phyloP scores from a whole-genome alignment of 2,888 invertebrate genomes.

The Actias luna region DNA sequence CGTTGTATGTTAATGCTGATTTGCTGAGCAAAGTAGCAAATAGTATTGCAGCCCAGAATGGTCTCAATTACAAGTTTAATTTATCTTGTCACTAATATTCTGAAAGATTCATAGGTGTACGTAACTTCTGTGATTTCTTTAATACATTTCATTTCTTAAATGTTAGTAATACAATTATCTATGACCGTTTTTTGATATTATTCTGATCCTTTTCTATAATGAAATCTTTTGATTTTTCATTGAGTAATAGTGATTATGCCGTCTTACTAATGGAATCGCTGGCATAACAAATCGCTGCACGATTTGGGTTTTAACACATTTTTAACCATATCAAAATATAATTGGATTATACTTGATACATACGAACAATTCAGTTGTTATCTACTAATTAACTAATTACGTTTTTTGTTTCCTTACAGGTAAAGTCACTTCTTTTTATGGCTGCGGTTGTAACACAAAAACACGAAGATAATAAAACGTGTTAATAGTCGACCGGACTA shows the following conservation, averaged over 20 bases:
- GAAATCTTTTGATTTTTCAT: background rate
- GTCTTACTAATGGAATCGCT: background rate
- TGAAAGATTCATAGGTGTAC: background rate
- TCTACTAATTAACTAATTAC: constrained; percentile 12
- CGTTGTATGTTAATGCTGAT: too few species aligned
- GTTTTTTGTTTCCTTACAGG: constrained; percentile 14
- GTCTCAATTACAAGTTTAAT: background rate
- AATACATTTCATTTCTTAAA: background rate
- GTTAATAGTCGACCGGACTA: background rate
- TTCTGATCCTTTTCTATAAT: background rate
- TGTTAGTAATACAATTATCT: background rate
- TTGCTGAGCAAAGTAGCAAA: too few species aligned
- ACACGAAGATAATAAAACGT: constrained; percentile 11
- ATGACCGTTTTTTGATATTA: background rate
- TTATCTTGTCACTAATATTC: background rate
- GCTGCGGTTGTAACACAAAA: constrained; percentile 3
- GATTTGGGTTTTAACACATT: background rate
- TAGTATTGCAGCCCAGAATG: too few species aligned
- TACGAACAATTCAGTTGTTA: background rate
- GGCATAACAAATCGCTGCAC: background rate
- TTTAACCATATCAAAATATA: background rate
- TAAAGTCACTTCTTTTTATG: constrained; percentile 14
- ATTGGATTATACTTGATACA: background rate
- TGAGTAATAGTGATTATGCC: background rate
- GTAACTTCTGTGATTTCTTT: background rate